Conservation (phyloP, 2,888 invertebrate species). For the Augochlorella aurata region DNA sequence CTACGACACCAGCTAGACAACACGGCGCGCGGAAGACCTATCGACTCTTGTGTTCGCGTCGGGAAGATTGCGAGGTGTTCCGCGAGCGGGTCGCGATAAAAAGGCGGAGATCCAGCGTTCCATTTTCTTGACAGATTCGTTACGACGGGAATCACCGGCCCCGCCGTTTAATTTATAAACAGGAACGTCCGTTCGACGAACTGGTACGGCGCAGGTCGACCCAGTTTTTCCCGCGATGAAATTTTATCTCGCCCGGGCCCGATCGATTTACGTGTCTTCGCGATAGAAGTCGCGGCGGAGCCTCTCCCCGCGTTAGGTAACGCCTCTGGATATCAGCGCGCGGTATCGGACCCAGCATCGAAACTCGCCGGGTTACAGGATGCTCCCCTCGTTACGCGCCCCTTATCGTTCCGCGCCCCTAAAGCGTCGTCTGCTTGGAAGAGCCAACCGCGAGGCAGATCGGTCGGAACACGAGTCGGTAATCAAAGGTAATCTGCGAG, state of each 20-base stretch:
- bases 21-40: not conserved
- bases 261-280: constrained; percentile 48
- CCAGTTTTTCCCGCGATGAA: constrained; percentile 38
- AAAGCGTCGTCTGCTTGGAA: not conserved
- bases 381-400: constrained; percentile 23
- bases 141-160: constrained; percentile 2
- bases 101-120: constrained; percentile 1
- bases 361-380: not conserved
- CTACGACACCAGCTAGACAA: not conserved
- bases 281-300: constrained; percentile 29
- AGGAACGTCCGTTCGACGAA: not conserved
- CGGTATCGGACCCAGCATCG: constrained; percentile 25
- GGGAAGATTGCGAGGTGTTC: constrained; percentile 2
- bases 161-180: constrained; percentile 40
- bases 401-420: not conserved
- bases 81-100: constrained; percentile 21
- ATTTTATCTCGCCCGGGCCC: constrained; percentile 41
- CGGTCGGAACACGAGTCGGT: not conserved
- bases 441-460: not conserved
- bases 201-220: constrained; percentile 30
- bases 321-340: constrained; percentile 11
- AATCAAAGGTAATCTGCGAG: constrained; percentile 2
- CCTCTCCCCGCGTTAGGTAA: constrained; percentile 27
- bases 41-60: not conserved
- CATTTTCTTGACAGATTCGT: constrained; percentile 42